Evolutionary conservation across 2,113 vertebrate genomes (phyloP), one percentile per base, ranked within the genome.

Genomic region (Saguinus midas): DNA sequence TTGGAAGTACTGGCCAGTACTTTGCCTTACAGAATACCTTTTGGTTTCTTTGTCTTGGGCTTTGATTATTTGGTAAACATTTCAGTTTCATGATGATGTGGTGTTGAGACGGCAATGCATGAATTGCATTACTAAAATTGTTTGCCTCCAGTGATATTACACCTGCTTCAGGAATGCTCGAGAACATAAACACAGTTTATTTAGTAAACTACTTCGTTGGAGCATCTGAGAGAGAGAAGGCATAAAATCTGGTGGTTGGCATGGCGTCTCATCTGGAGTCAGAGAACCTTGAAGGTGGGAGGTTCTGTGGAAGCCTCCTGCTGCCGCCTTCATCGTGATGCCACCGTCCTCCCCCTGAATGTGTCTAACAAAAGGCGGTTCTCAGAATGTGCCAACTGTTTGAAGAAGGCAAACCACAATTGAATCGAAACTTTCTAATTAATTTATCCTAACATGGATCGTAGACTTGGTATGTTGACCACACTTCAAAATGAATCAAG

Each of bases 31-130:
- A 81, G 57, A 89, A 72, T 48, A 80, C 84, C n/a, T 73, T 88
- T 87, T 58, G 82, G 70, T 91, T 72, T 86, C 75, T 91, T 37
- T 75, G 79, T 89, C 82, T 94, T 3, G 3, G 85, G 55, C 79
- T 97, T 87, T 90, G 92, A 87, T 90, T 96, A 78, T 96, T 78
- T 43, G 40, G 50, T 97, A 94, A 97, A 96, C 79, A 85, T 94
- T 93, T 95, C 66, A 83, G 88, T 95, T 94, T 87, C 4, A 0
- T 93, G 94, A 95, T 97, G 92, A 82, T 64, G 3, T 40, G 86
- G 66, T 88, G 43, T 96, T 95, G 76, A 82, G 76, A 96, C 43
- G 83, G 92, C 58, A 72, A 50, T 83, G 91, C 91, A 16, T 97
- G 91, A 84, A 84, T 80, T 94, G 57, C 61, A 58, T 94, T 94